A percentile compares a stretch with the other conserved stretches of the same genome.
These are phyloP conservation scores for Xenopus petersii DNA, from an alignment of 2,797 vertebrate species.

Conservation along the genomic window DNA sequence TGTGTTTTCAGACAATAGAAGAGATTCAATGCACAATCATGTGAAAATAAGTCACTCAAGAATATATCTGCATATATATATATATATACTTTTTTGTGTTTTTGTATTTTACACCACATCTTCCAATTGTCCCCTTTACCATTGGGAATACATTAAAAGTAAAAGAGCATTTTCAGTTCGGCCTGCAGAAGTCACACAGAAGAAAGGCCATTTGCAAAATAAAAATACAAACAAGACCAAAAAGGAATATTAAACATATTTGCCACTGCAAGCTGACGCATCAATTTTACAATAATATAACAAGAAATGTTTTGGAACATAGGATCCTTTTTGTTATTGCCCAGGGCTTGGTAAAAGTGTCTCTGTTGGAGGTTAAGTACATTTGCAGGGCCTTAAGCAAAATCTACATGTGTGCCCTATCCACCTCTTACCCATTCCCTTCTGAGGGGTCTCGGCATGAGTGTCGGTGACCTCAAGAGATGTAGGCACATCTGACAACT, in stretches of 20 bases:
- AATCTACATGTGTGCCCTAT: too few relatives aligned
- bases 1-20: constrained; percentile 63
- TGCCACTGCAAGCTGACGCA: constrained; percentile 73
- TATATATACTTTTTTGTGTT: constrained; percentile 69
- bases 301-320: constrained; percentile 10
- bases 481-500: too few relatives aligned
- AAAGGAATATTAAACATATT: constrained; percentile 46
- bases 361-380: too few relatives aligned
- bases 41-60: constrained; percentile 72
- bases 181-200: constrained; percentile 74
- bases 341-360: too few relatives aligned
- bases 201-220: constrained; percentile 67
- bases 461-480: too few relatives aligned
- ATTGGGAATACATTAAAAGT: constrained; percentile 69
- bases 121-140: constrained; percentile 86
- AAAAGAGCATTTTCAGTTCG: constrained; percentile 76
- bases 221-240: constrained; percentile 73
- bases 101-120: constrained; percentile 81
- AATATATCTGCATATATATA: constrained; percentile 80
- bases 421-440: too few relatives aligned
- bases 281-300: constrained; percentile 60
- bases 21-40: constrained; percentile 62
- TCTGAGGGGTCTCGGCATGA: too few relatives aligned
- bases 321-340: too few relatives aligned
- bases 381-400: too few relatives aligned